Base-by-base conservation (phyloP, 2,888 invertebrate species). In the Ferdinandea cuprea region DNA sequence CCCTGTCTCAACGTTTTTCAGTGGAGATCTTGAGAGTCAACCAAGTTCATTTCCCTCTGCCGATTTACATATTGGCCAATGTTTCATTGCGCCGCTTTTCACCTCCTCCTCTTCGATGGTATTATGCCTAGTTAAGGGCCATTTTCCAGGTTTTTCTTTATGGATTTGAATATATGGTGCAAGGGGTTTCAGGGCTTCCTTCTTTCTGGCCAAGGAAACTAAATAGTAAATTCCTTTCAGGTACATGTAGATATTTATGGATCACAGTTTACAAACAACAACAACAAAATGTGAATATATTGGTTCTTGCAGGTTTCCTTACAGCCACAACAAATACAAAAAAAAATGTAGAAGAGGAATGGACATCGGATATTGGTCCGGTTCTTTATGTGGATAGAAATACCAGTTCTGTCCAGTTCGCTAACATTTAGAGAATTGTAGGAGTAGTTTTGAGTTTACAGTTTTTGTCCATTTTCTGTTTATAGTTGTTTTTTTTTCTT, bases 311-410 rank as follows among this genome's bases (percentile, higher is more conserved):
- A 25, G 59, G 37, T 78, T 78, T 63, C 48, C 44, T 35, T 44
- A 7, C 19, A 48, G 9, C 9, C 1, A 40, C 28, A 0, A 13
- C 8, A 30, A n/a, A 54, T 42, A 48, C 11, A 40, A 9, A 35
- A 15, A 21, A 15, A 28, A 40, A 52, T 42, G 13, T 3, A 30
- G 11, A 11, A 50, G 19, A 52, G 25, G 32, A 72, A 44, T 66
- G 72, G 77, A 46, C 81, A 83, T 72, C 66, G 83, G 66, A 78
- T 68, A 83, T 83, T 78, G 72, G 83, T 73, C 83, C 83, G 78
- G 78, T 81, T 81, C 77, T 69, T 50, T 58, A 58, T 77, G 71
- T 35, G 74, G 37, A 56, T 48, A 42, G 17, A 40, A 73, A 83
- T 83, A 83, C 83, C 83, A 83, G 83, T 83, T 83, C 37, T 78